phyloP scores from a whole-genome alignment of 35 echinoderm and acorn worm species.

The Acanthaster planci region DNA sequence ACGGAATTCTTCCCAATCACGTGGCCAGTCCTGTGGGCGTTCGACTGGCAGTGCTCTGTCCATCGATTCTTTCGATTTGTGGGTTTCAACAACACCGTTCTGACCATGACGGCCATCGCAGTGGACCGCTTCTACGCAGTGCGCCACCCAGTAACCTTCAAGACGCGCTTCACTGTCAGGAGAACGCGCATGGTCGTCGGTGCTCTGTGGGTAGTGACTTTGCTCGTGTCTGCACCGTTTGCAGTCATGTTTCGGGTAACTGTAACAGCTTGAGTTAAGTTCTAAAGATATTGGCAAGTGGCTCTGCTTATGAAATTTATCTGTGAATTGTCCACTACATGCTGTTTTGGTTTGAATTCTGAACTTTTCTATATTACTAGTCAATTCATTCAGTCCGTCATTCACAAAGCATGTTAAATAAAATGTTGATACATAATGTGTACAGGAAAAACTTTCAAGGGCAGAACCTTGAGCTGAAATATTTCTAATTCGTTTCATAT shows the following conservation, averaged over 20 bases:
- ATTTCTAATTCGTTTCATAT: too few relatives aligned
- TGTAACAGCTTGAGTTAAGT: too few relatives aligned
- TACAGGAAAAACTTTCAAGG: too few relatives aligned
- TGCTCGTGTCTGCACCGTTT: constrained; percentile 49
- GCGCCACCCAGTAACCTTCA: constrained; percentile 63
- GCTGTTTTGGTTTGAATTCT: too few relatives aligned
- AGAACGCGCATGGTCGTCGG: constrained; percentile 58
- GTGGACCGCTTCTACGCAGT: constrained; percentile 79
- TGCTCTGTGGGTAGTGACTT: constrained; percentile 55
- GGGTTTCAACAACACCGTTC: constrained; percentile 73
- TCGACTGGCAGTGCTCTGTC: constrained; percentile 61
- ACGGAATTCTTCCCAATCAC: constrained; percentile 80
- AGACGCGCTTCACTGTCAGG: constrained; percentile 18
- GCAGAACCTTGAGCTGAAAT: too few relatives aligned
- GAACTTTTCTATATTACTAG: too few relatives aligned
- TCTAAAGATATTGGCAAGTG: too few relatives aligned
- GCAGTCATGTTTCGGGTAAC: constrained; percentile 82
- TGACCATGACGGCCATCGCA: constrained; percentile 82
- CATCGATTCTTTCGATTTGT: constrained; percentile 72
- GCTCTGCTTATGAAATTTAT: too few relatives aligned
- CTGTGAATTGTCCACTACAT: too few relatives aligned
- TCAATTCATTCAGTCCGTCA: too few relatives aligned
- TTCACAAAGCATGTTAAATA: too few relatives aligned
- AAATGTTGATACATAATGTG: too few relatives aligned
- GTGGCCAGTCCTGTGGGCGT: constrained; percentile 72